Conservation (phyloP, 2,797 vertebrate genomes). For the Mionectes olivaceus region DNA sequence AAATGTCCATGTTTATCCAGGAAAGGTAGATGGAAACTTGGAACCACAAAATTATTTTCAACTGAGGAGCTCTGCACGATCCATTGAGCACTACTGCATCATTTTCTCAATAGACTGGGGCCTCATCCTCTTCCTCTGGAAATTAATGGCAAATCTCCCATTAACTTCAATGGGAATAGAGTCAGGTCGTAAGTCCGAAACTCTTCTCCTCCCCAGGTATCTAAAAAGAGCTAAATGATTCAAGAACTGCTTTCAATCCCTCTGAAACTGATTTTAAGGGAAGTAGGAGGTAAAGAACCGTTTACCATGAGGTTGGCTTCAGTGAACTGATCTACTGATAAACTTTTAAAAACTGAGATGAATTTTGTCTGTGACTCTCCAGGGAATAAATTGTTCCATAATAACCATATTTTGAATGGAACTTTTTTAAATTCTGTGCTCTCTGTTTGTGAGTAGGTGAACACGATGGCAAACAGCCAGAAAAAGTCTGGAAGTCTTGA, state of each 20-base stretch:
- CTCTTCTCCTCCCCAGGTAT: neutral
- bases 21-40: slow-evolving; percentile 75
- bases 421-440: neutral
- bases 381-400: neutral
- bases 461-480: neutral
- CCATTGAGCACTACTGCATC: slow-evolving; percentile 44
- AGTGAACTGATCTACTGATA: neutral
- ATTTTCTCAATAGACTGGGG: neutral
- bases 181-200: neutral
- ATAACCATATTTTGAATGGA: neutral
- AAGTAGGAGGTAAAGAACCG: neutral
- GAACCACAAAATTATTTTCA: slow-evolving; percentile 65
- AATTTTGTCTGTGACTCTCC: neutral
- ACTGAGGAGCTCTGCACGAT: slow-evolving; percentile 62
- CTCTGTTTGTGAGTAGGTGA: slow-evolving; percentile 4
- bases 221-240: neutral
- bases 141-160: slow-evolving; percentile 24
- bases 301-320: slow-evolving; percentile 8
- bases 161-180: slow-evolving; percentile 9
- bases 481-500: neutral
- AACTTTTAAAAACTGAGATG: neutral
- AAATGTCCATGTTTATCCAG: slow-evolving; percentile 73
- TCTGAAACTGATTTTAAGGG: neutral
- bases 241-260: neutral
- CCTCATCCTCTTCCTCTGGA: slow-evolving; percentile 45